Percentiles rank a stretch among this genome's conserved stretches.
These are phyloP conservation scores for Anagrus nilaparvatae DNA, from an alignment of 1,140 invertebrate genomes.

Conservation along the genomic window DNA sequence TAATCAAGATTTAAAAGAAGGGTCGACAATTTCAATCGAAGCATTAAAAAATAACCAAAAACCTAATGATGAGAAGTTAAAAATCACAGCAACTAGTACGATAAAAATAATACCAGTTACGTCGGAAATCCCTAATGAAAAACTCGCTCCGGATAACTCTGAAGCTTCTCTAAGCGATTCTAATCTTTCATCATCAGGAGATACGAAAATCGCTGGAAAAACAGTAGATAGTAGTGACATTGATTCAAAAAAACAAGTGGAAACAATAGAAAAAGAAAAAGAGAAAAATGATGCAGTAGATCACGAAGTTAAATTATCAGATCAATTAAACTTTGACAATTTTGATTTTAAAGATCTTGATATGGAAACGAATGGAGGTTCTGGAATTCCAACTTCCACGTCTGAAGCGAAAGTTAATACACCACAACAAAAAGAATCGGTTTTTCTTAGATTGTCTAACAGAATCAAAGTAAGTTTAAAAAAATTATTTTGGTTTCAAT, in stretches of 20 bases:
- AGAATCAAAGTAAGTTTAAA: constrained; percentile 69
- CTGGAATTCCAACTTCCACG: constrained; percentile 18
- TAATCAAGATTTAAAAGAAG: too few relatives aligned
- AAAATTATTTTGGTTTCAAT: too few relatives aligned
- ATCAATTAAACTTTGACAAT: constrained; percentile 37
- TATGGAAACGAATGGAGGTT: constrained; percentile 24
- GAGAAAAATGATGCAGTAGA: constrained; percentile 23
- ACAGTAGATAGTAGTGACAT: neutral
- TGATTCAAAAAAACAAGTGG: constrained; percentile 6
- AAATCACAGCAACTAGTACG: too few relatives aligned
- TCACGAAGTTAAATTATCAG: too few relatives aligned
- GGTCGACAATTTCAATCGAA: too few relatives aligned
- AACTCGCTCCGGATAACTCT: neutral
- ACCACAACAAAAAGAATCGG: constrained; percentile 75
- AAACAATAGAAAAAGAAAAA: constrained; percentile 16
- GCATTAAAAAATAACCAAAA: too few relatives aligned
- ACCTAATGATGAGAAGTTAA: too few relatives aligned
- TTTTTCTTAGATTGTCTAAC: constrained; percentile 89
- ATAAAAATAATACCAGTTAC: neutral
- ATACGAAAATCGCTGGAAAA: constrained; percentile 3
- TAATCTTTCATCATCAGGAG: neutral
- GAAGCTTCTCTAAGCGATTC: neutral
- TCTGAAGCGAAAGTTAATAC: constrained; percentile 23
- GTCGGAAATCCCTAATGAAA: constrained; percentile 9
- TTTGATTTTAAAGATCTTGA: constrained; percentile 43